Evolutionary conservation across 2,888 invertebrate species (phyloP).

Genomic region (Polymixis flavicincta): DNA sequence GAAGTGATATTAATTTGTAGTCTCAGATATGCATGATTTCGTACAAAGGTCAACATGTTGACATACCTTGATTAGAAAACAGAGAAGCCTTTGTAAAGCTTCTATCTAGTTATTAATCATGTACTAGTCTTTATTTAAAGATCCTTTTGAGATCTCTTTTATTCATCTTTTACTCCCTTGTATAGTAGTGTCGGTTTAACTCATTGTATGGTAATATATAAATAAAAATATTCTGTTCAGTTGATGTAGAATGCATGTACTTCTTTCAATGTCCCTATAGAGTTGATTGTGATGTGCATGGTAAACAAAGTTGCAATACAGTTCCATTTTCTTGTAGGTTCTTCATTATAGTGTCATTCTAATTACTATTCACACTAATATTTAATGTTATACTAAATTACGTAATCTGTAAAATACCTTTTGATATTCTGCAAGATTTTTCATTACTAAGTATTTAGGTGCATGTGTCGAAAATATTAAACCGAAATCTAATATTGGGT

Average conservation of each 20-base stretch:
- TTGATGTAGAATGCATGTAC: slow-evolving; percentile 45
- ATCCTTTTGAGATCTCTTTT: slow-evolving; percentile 11
- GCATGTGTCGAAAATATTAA: slow-evolving; percentile 21
- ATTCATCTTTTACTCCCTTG: slow-evolving; percentile 5
- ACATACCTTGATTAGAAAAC: slow-evolving; percentile 25
- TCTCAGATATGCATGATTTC: slow-evolving; percentile 42
- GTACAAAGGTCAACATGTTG: slow-evolving; percentile 33
- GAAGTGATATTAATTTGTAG: background rate
- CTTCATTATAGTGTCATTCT: slow-evolving; percentile 11
- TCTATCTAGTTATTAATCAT: slow-evolving; percentile 17
- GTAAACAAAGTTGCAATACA: slow-evolving; percentile 9
- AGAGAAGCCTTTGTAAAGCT: slow-evolving; percentile 22
- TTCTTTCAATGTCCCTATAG: slow-evolving; percentile 39
- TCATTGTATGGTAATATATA: slow-evolving; percentile 3
- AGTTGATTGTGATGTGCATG: slow-evolving; percentile 64
- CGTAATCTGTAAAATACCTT: background rate
- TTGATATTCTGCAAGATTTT: slow-evolving; percentile 22
- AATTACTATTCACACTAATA: background rate
- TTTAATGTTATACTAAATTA: background rate
- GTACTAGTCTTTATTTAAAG: slow-evolving; percentile 11
- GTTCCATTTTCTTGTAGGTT: background rate
- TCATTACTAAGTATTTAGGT: background rate
- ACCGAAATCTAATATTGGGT: slow-evolving; percentile 8
- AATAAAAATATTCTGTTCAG: slow-evolving; percentile 1
- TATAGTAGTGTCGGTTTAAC: slow-evolving; percentile 7